Percentiles rank a stretch among this genome's conserved stretches.
These are phyloP conservation scores for Nipponia nippon DNA, from an alignment of 2,113 vertebrate species.

Conservation along the genomic window DNA sequence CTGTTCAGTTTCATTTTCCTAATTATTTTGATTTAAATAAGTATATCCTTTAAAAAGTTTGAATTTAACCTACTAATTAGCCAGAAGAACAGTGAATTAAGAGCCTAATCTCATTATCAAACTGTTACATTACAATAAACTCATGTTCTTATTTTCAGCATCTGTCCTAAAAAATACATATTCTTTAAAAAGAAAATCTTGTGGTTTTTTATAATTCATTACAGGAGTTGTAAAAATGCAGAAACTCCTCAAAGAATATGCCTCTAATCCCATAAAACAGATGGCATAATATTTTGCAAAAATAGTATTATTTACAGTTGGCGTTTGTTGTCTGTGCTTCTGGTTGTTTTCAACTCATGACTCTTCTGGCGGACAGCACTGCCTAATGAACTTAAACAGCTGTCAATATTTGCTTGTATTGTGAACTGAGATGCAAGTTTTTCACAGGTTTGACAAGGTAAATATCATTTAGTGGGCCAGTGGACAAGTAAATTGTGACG, in stretches of 20 bases:
- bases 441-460: not conserved
- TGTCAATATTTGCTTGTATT: not conserved
- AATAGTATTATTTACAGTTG: not conserved
- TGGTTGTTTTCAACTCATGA: not conserved
- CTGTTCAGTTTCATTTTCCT: not conserved
- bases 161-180: not conserved
- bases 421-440: not conserved
- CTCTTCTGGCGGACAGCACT: not conserved
- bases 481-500: not conserved
- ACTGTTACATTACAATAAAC: accelerated
- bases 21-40: not conserved
- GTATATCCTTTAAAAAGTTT: not conserved
- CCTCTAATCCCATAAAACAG: not conserved
- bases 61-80: not conserved
- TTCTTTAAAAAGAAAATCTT: not conserved
- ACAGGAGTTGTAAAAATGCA: not conserved
- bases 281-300: not conserved
- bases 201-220: not conserved
- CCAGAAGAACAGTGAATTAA: not conserved
- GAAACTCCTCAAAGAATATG: not conserved
- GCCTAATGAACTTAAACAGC: not conserved
- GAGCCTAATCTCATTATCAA: not conserved
- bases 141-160: not conserved
- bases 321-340: not conserved
- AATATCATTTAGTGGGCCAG: not conserved